These are phyloP conservation scores for Lates calcarifer DNA, from an alignment of 2,113 vertebrate species.

Conservation along the genomic window DNA sequence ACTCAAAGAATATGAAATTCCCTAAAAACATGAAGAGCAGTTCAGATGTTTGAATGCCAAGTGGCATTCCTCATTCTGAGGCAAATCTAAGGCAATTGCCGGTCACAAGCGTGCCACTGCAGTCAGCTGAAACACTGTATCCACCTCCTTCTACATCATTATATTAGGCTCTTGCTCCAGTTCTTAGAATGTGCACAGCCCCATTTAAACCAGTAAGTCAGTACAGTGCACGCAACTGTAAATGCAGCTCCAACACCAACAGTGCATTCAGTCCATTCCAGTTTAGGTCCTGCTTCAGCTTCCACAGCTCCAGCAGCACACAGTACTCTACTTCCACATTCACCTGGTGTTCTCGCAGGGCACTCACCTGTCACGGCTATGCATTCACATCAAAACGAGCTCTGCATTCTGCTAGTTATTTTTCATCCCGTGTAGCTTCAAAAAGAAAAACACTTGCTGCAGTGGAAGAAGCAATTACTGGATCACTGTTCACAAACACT, in stretches of 20 bases:
- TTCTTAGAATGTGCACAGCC: conserved; percentile 1
- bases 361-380: background rate
- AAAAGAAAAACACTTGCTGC: conserved; percentile 25
- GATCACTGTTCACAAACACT: conserved; percentile 1
- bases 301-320: background rate
- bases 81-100: background rate
- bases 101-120: conserved; percentile 7
- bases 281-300: conserved; percentile 1
- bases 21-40: background rate
- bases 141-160: background rate
- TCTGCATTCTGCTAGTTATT: conserved; percentile 11
- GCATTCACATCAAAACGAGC: conserved; percentile 16
- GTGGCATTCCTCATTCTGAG: background rate
- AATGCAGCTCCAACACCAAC: background rate
- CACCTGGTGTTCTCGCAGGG: background rate
- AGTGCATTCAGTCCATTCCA: background rate
- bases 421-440: background rate
- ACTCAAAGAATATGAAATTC: background rate
- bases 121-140: conserved; percentile 1
- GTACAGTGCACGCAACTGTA: background rate
- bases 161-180: conserved; percentile 16
- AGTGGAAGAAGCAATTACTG: conserved; percentile 1
- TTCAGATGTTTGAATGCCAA: background rate
- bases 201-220: conserved; percentile 28
- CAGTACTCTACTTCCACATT: background rate